Conservation (phyloP, 2,888 invertebrate species). For the Danaus chrysippus region DNA sequence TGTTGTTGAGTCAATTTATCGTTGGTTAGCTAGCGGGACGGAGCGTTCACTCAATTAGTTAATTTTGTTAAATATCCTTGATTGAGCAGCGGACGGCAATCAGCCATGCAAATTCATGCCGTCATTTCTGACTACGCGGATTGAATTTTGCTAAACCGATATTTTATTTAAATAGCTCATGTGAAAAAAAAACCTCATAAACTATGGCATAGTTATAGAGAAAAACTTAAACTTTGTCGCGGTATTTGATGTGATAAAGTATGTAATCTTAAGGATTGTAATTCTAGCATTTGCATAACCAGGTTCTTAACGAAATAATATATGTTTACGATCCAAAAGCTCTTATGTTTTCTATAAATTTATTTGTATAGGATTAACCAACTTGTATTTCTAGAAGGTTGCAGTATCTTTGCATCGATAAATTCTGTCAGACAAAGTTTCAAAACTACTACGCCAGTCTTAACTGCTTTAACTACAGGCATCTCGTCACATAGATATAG, state of each 20-base stretch:
- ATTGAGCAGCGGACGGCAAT: conserved; percentile 78
- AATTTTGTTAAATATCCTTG: conserved; percentile 78
- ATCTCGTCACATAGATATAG: background rate
- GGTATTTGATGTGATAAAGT: too few species aligned
- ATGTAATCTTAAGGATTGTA: too few species aligned
- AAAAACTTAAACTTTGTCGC: too few species aligned
- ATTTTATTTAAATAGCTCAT: conserved; percentile 8
- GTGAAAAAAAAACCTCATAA: conserved; percentile 1
- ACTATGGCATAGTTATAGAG: too few species aligned
- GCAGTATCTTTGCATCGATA: conserved; percentile 16
- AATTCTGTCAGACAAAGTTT: conserved; percentile 17
- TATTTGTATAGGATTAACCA: background rate
- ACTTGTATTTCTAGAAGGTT: conserved; percentile 6
- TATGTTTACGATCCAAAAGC: too few species aligned
- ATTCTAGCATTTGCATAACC: too few species aligned
- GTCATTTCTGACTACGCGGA: conserved; percentile 38
- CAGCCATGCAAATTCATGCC: conserved; percentile 73
- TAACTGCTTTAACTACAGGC: conserved; percentile 17
- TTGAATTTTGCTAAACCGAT: conserved; percentile 33
- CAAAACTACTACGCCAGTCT: conserved; percentile 19
- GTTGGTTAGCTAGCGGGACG: conserved; percentile 42
- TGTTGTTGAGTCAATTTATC: conserved; percentile 61
- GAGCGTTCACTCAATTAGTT: conserved; percentile 76
- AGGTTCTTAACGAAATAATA: too few species aligned
- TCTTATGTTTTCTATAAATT: too few species aligned